These are phyloP conservation scores for Mungos mungo DNA, from an alignment of 2,113 vertebrate species.

Conservation along the genomic window DNA sequence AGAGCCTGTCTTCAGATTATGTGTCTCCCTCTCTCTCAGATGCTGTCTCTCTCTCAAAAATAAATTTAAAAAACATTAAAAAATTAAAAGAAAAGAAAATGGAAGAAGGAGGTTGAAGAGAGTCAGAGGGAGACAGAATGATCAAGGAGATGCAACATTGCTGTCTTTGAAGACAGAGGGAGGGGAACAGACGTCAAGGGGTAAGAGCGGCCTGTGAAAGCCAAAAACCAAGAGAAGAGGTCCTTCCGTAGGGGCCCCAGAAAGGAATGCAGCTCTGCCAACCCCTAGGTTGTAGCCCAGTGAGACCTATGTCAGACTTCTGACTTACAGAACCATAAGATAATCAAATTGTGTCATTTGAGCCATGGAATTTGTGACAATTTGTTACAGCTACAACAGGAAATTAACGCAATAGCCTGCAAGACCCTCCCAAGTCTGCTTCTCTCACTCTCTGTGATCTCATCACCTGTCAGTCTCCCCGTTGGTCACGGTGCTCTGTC, in stretches of 20 bases:
- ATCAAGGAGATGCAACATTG: rapidly evolving
- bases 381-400: not conserved
- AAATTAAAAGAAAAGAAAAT: not conserved
- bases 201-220: no score
- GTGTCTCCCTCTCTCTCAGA: no score
- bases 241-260: not conserved
- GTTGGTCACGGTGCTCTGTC: not conserved
- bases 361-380: not conserved
- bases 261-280: not conserved
- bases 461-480: not conserved
- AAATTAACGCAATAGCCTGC: not conserved
- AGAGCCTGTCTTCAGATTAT: no score
- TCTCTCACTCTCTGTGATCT: not conserved
- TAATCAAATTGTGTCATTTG: not conserved
- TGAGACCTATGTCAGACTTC: not conserved
- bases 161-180: not conserved
- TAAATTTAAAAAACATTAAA: no score
- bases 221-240: not conserved
- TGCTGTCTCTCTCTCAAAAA: no score
- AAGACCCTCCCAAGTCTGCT: not conserved
- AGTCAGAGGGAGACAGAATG: not conserved
- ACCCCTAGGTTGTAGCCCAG: not conserved
- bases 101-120: not conserved
- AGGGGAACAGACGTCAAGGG: no score
- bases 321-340: not conserved